Base-by-base conservation (phyloP, 2,113 vertebrate genomes). In the Ochotona curzoniae region DNA sequence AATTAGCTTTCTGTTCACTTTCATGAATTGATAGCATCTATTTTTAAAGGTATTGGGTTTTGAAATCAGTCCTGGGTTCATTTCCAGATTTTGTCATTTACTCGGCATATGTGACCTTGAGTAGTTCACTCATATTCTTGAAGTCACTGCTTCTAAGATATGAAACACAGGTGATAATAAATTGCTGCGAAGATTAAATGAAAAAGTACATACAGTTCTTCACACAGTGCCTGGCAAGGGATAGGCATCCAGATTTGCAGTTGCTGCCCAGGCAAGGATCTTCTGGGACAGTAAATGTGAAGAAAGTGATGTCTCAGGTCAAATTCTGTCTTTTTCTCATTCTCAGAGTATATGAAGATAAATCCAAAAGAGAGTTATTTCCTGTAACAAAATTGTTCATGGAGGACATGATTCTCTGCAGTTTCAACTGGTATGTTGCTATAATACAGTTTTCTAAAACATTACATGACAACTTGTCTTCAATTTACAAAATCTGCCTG, bases 321-420 rank as follows among this genome's bases (percentile, higher is more conserved):
- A 66, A 11, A 54, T 44, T 78, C 80, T 23, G 3, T 44, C 9
- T 83, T 83, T 91, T 44, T 91, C 44, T 17, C 69, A 18, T 12
- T 67, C 0, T 17, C 69, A 78, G 32, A 35, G 7, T 32, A 21
- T 15, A 35, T 63, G 35, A 63, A 11, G 44, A 28, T 26, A 78
- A 83, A 74, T 73, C 28, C 12, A 20, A 88, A 84, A 84, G 51
- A 18, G 2, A 82, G 12, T 90, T n/a, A 86, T 92, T 75, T 87
- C 35, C 81, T 30, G n/a, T n/a, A 60, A 61, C 83, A 38, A 87
- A 83, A 86, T 49, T 86, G 13, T 73, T 75, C 86, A 63, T 54
- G 35, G 38, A 86, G 47, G 38, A 70, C 76, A 63, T 30, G 61
- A 32, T 80, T 67, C 66, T 89, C 88, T 30, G 49, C 35, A 71